These are phyloP conservation scores for Drosophila rhopaloa DNA, from an alignment of 1,140 invertebrate species.

Conservation along the genomic window DNA sequence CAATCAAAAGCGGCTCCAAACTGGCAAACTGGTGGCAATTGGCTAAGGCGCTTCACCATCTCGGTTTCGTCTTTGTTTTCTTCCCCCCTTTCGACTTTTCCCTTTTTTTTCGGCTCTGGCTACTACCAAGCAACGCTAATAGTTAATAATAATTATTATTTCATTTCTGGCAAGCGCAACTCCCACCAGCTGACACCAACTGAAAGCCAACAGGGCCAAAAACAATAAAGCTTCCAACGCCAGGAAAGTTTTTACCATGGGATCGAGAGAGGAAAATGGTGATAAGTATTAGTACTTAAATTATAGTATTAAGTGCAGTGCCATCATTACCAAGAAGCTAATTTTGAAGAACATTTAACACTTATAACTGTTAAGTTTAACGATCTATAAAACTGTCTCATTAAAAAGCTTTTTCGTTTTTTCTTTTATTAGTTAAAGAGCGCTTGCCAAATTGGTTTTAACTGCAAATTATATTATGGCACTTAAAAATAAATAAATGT, in stretches of 20 bases:
- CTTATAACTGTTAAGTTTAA: no score
- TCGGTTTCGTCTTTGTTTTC: conserved; percentile 20
- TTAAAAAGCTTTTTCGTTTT: no score
- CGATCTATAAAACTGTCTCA: no score
- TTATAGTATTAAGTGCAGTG: no score
- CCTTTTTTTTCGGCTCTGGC: conserved; percentile 23
- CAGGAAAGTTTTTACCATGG: conserved; percentile 35
- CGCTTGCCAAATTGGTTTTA: no score
- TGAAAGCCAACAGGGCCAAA: conserved; percentile 66
- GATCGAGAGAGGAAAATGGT: background rate
- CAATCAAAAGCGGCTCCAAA: conserved; percentile 67
- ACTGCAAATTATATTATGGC: no score
- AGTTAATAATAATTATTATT: conserved; percentile 84
- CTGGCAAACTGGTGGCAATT: conserved; percentile 68
- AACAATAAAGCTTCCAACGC: conserved; percentile 67
- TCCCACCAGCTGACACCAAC: conserved; percentile 81
- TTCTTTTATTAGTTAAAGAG: no score
- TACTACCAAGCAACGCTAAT: conserved; percentile 74
- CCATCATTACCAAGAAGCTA: no score
- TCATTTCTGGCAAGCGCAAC: conserved; percentile 80
- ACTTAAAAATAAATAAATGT: no score
- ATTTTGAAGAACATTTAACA: no score
- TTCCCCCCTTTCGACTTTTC: background rate
- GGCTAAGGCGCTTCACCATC: conserved; percentile 32
- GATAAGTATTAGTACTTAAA: no score